Percentiles rank a stretch among this genome's conserved stretches.
Conservation (phyloP, 1,140 invertebrate species). For the Maniola jurtina region DNA sequence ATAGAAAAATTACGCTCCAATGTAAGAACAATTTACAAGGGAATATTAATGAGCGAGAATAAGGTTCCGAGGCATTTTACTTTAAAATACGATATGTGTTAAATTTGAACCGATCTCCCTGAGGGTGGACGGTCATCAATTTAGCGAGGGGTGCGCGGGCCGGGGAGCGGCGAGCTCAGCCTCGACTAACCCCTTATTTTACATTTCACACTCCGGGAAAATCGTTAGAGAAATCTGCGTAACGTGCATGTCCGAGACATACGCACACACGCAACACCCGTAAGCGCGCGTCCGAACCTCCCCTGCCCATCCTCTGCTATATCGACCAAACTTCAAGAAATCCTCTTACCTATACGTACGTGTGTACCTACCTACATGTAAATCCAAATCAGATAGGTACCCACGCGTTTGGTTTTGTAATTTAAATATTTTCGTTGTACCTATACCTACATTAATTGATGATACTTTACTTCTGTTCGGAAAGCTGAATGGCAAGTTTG, state of each 20-base stretch:
- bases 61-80: slow-evolving; percentile 54
- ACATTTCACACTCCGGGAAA: slow-evolving; percentile 78
- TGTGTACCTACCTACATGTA: slow-evolving; percentile 64
- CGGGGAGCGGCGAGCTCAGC: slow-evolving; percentile 45
- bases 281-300: slow-evolving; percentile 53
- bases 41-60: slow-evolving; percentile 61
- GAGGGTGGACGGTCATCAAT: slow-evolving; percentile 74
- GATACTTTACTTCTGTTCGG: no score
- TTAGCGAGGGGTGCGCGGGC: slow-evolving; percentile 52
- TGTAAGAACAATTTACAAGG: slow-evolving; percentile 40
- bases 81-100: slow-evolving; percentile 76
- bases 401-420: slow-evolving; percentile 18
- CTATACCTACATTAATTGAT: not conserved
- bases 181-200: slow-evolving; percentile 77
- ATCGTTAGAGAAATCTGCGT: slow-evolving; percentile 78
- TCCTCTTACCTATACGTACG: slow-evolving; percentile 65
- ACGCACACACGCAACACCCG: slow-evolving; percentile 53
- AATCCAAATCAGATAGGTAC: slow-evolving; percentile 51
- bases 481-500: no score
- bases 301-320: slow-evolving; percentile 52
- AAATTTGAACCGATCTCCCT: slow-evolving; percentile 73
- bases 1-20: not conserved
- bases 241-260: slow-evolving; percentile 72
- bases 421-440: slow-evolving; percentile 15
- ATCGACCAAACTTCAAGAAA: slow-evolving; percentile 77